Conservation (phyloP, 2,797 vertebrate genomes). For the Mallotus villosus region DNA sequence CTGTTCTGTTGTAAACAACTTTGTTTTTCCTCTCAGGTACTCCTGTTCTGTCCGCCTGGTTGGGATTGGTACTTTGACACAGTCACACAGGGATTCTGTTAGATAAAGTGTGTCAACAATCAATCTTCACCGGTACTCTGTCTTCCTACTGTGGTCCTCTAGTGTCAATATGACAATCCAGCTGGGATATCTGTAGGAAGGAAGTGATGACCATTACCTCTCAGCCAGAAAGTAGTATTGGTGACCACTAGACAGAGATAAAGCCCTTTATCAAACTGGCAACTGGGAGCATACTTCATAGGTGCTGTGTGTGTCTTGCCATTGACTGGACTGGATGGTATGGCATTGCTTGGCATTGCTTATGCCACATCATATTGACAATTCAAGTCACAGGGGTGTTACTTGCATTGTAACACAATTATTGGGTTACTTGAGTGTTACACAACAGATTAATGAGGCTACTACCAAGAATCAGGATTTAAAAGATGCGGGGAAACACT, state of each 20-base stretch:
- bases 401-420: no score
- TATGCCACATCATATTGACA: no score
- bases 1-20: slow-evolving; percentile 1
- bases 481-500: no score
- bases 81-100: slow-evolving; percentile 6
- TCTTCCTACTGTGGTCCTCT: background rate
- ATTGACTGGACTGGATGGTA: no score
- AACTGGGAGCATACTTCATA: background rate
- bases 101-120: slow-evolving; percentile 17
- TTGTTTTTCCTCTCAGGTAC: background rate
- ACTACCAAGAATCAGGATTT: no score
- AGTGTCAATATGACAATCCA: slow-evolving; percentile 8
- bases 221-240: background rate
- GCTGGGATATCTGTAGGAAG: slow-evolving; percentile 1
- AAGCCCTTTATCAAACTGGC: background rate
- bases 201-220: background rate
- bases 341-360: no score
- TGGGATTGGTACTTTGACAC: slow-evolving; percentile 11
- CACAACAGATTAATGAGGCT: no score
- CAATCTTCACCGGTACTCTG: slow-evolving; percentile 10
- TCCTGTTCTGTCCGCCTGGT: background rate
- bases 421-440: no score
- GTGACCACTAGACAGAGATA: background rate
- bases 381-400: no score
- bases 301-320: no score